These are phyloP conservation scores for Larimichthys crocea DNA, from an alignment of 2,113 vertebrate species.

Conservation along the genomic window DNA sequence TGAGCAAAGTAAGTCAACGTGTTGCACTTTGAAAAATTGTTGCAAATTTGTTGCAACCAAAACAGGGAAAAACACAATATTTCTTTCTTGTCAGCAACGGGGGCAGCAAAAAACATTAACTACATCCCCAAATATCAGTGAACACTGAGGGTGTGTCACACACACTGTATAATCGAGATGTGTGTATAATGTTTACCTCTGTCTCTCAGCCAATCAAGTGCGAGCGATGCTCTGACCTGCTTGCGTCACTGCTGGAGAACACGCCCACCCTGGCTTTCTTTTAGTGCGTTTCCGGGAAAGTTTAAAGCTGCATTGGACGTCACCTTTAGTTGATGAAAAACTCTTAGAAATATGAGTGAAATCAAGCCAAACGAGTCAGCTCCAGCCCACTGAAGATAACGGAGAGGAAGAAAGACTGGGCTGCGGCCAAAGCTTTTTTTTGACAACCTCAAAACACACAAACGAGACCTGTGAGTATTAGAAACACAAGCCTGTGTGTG, in stretches of 20 bases:
- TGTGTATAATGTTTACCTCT: not conserved
- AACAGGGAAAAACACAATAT: too few species aligned
- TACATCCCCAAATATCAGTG: not conserved
- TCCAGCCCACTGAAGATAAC: not conserved
- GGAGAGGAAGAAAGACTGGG: constrained; percentile 82
- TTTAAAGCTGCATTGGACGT: not conserved
- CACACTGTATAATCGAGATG: not conserved
- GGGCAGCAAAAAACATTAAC: too few species aligned
- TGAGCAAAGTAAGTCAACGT: too few species aligned
- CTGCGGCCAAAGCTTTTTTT: constrained; percentile 84
- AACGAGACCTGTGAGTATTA: constrained; percentile 87
- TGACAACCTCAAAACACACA: constrained; percentile 83
- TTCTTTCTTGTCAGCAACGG: too few species aligned
- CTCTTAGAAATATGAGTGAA: constrained; percentile 69
- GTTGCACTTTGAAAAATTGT: too few species aligned
- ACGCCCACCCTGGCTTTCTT: constrained; percentile 25
- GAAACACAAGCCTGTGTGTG: too few species aligned
- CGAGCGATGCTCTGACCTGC: not conserved
- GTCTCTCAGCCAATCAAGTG: not conserved
- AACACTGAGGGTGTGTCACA: not conserved
- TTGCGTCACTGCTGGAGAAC: constrained; percentile 28
- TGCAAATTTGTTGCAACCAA: too few species aligned
- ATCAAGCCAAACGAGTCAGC: constrained; percentile 25
- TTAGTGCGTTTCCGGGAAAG: constrained; percentile 60
- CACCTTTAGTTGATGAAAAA: fast-evolving